A percentile compares a stretch with the other conserved stretches of the same genome.
Evolutionary conservation across 2,797 vertebrate genomes (phyloP).

Genomic region (Diglossa cyanea): DNA sequence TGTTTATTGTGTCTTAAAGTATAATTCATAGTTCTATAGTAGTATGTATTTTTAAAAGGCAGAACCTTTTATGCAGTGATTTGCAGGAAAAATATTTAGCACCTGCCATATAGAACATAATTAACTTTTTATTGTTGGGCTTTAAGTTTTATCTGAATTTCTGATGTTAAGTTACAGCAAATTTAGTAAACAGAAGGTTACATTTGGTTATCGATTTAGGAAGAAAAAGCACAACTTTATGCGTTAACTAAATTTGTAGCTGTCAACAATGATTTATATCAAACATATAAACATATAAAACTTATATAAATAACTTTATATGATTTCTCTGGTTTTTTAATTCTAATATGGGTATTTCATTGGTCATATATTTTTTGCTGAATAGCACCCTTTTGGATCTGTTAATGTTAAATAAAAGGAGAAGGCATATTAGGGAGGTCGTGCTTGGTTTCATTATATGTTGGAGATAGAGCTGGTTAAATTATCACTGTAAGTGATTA

Average conservation of each 20-base stretch:
- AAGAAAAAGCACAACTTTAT: background rate
- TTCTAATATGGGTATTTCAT: background rate
- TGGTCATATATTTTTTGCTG: background rate
- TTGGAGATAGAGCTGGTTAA: background rate
- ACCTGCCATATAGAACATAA: background rate
- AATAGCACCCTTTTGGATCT: background rate
- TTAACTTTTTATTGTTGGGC: background rate
- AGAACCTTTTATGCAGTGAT: background rate
- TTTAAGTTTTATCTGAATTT: background rate
- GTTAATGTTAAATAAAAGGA: constrained; percentile 25
- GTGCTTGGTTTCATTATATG: background rate
- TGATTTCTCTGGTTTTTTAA: background rate
- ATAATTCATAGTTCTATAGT: background rate
- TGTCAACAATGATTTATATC: background rate
- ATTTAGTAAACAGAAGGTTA: background rate
- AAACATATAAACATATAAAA: too few relatives aligned
- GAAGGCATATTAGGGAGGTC: background rate
- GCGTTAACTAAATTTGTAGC: background rate
- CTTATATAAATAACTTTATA: background rate
- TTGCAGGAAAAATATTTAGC: background rate
- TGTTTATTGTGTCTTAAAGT: background rate
- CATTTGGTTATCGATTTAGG: background rate
- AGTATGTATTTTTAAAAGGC: background rate
- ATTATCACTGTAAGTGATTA: background rate
- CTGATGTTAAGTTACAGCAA: background rate